Conservation (phyloP, 1,140 invertebrate genomes). For the Drosophila pectinifera region DNA sequence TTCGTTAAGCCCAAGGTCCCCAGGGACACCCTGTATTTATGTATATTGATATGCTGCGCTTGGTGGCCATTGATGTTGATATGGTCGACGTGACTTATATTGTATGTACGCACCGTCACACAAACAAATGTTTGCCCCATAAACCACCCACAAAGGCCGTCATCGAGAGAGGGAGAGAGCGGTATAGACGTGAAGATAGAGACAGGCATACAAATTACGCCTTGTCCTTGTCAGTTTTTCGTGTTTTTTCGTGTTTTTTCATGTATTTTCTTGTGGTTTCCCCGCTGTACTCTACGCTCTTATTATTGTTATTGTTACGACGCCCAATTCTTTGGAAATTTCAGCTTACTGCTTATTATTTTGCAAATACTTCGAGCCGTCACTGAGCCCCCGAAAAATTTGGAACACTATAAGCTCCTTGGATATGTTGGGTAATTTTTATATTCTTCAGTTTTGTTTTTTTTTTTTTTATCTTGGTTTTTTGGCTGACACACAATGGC, state of each 20-base stretch:
- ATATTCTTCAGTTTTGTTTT: slow-evolving; percentile 7
- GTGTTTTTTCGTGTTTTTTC: slow-evolving; percentile 21
- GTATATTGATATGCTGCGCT: slow-evolving; percentile 57
- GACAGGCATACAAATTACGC: slow-evolving; percentile 71
- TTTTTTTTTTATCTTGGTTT: background rate
- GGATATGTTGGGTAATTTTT: slow-evolving; percentile 41
- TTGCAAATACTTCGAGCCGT: slow-evolving; percentile 58
- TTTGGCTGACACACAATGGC: slow-evolving; percentile 19
- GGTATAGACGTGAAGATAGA: slow-evolving; percentile 4
- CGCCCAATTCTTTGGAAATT: slow-evolving; percentile 62
- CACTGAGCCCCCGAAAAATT: slow-evolving; percentile 2
- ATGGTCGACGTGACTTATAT: slow-evolving; percentile 64
- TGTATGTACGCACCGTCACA: slow-evolving; percentile 46
- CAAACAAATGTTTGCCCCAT: slow-evolving; percentile 33
- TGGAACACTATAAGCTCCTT: slow-evolving; percentile 31
- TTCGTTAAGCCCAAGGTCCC: no score
- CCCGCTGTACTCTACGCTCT: slow-evolving; percentile 11
- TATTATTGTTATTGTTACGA: slow-evolving; percentile 57
- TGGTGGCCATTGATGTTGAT: slow-evolving; percentile 66
- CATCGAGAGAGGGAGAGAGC: slow-evolving; percentile 2
- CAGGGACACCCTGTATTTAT: slow-evolving; percentile 25
- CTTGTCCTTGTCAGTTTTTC: slow-evolving; percentile 46
- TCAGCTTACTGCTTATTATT: slow-evolving; percentile 55
- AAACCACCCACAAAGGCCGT: slow-evolving; percentile 10
- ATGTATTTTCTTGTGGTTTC: background rate